A percentile compares a stretch with the other conserved stretches of the same genome.
Evolutionary conservation across 53 echinoderm and acorn worm genomes (phyloP).

Genomic region (Arbacia lixula): DNA sequence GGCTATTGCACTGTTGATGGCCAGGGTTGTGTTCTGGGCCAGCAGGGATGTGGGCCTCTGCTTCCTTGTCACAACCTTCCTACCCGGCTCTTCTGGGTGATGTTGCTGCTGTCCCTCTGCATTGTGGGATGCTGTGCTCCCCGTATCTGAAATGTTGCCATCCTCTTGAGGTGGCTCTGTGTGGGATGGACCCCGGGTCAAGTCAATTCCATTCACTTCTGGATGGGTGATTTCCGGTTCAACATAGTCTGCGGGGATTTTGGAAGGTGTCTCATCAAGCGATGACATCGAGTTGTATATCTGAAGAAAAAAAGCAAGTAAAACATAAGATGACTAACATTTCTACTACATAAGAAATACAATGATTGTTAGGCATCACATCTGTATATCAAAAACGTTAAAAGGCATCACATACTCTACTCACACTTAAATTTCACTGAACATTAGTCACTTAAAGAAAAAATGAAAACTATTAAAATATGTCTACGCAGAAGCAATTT

Average conservation of each 20-base stretch:
- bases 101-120: constrained; percentile 10
- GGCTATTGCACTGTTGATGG: constrained; percentile 86
- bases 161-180: neutral
- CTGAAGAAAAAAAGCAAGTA: constrained; percentile 20
- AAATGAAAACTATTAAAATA: too few species aligned
- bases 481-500: too few species aligned
- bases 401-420: too few species aligned
- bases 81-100: constrained; percentile 3
- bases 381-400: too few species aligned
- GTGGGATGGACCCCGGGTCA: neutral
- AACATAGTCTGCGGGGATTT: constrained; percentile 77
- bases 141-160: constrained; percentile 14
- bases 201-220: constrained; percentile 32
- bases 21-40: constrained; percentile 91
- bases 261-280: constrained; percentile 89
- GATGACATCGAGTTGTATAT: constrained; percentile 55
- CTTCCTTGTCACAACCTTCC: constrained; percentile 53
- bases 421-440: too few species aligned
- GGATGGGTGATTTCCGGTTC: constrained; percentile 34
- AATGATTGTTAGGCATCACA: too few species aligned
- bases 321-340: too few species aligned
- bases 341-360: too few species aligned
- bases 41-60: constrained; percentile 82
- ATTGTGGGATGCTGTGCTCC: neutral
- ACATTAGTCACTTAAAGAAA: too few species aligned